Evolutionary conservation across 2,797 vertebrate species (phyloP).

Genomic region (Botia almorhae): DNA sequence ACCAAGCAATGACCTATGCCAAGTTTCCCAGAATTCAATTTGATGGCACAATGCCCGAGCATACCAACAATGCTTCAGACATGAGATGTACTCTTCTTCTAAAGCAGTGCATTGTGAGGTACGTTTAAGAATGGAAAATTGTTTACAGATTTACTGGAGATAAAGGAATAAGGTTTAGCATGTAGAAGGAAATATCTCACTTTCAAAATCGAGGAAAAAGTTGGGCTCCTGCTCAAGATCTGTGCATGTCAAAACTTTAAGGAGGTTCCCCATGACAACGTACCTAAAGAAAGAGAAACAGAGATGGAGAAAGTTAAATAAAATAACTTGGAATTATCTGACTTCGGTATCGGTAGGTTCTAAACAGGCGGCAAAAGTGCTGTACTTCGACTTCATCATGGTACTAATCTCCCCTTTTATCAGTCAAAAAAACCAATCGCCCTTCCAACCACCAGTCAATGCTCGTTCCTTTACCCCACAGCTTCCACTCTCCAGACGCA

Average conservation of each 20-base stretch:
- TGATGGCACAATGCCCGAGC: neutral
- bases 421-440: slow-evolving; percentile 28
- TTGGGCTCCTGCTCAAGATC: slow-evolving; percentile 99
- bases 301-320: slow-evolving; percentile 15
- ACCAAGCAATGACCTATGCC: slow-evolving; percentile 14
- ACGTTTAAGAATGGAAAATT: neutral
- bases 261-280: slow-evolving; percentile 99
- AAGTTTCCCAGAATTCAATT: neutral
- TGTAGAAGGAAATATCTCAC: slow-evolving; percentile 85
- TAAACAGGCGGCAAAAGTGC: neutral
- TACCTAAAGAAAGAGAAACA: slow-evolving; percentile 79
- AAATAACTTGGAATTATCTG: neutral
- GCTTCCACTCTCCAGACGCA: slow-evolving; percentile 66
- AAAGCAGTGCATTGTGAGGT: neutral
- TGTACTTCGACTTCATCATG: neutral
- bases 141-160: neutral
- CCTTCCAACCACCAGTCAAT: slow-evolving; percentile 59
- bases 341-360: neutral
- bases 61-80: neutral
- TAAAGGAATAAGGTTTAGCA: slow-evolving; percentile 54
- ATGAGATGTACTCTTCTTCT: neutral
- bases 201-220: slow-evolving; percentile 99
- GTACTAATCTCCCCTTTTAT: slow-evolving; percentile 4
- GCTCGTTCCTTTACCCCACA: slow-evolving; percentile 50
- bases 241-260: slow-evolving; percentile 99